Conservation (phyloP, 2,888 invertebrate species). For the Drosophila villosipedis region DNA sequence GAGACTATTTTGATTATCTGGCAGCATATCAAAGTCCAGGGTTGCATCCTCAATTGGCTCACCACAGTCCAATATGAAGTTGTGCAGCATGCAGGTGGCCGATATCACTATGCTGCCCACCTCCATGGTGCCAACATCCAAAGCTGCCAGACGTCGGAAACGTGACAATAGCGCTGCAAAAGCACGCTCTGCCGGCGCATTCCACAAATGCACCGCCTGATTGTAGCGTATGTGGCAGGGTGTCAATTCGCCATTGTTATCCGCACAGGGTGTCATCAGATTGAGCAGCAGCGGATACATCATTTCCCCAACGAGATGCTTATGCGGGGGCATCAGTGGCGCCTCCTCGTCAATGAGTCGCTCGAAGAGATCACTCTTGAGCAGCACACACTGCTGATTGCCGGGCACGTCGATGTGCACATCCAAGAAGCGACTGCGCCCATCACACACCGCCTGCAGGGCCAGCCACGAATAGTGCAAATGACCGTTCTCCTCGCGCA, state of each 20-base stretch:
- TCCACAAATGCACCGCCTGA: constrained; percentile 45
- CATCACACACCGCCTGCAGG: constrained; percentile 52
- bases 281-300: constrained; percentile 53
- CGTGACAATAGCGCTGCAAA: constrained; percentile 47
- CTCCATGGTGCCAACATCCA: constrained; percentile 45
- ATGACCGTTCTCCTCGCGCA: constrained; percentile 26
- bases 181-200: constrained; percentile 37
- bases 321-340: constrained; percentile 44
- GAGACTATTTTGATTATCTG: constrained; percentile 23
- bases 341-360: constrained; percentile 34
- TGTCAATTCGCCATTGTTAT: constrained; percentile 26
- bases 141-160: constrained; percentile 40
- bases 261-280: constrained; percentile 53
- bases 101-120: constrained; percentile 39
- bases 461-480: constrained; percentile 24
- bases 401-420: constrained; percentile 51
- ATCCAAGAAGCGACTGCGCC: constrained; percentile 47
- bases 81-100: constrained; percentile 59
- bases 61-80: constrained; percentile 50
- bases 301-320: constrained; percentile 53
- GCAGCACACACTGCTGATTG: constrained; percentile 48
- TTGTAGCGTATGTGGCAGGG: constrained; percentile 51
- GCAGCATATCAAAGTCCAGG: constrained; percentile 39
- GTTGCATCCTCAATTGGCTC: constrained; percentile 45
- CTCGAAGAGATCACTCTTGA: constrained; percentile 56